Base-by-base conservation (phyloP, 2,888 invertebrate species). In the Osedax fenrisi region DNA sequence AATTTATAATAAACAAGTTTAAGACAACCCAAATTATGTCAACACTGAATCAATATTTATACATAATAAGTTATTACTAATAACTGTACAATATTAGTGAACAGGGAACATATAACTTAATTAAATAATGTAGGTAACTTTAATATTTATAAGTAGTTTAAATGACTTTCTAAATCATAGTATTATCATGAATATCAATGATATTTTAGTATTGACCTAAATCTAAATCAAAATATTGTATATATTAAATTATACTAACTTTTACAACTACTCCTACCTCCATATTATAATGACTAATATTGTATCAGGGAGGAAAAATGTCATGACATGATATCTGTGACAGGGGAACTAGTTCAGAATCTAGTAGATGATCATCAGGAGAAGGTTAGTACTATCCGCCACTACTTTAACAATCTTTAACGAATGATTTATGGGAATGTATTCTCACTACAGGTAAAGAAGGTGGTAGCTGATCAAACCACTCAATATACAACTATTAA, bases 401-500 rank as follows among this genome's bases (percentile, higher is more conserved):
- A n/a, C n/a, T n/a, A n/a, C n/a, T n/a, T n/a, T n/a, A n/a, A n/a
- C n/a, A n/a, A n/a, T n/a, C n/a, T 17, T 13, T 56, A 10, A 56
- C 13, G 17, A 56, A 10, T 56, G 17, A 13, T 56, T 56, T 13
- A 56, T 56, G 41, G 10, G 41, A 10, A 41, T 41, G 41, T 41
- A 10, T 62, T 41, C 61, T 69, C 75, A 25, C 25, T 17, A 75
- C 80, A 82, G 82, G 84, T 87, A 62, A 83, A 84, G 56, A 85
- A 85, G 41, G 87, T 95, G 73, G 94, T 98, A 26, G 89, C 89
- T 59, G 94, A 94, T 78, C 97, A 98, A 86, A 94, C 95, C 3
- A 87, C 89, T 17, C 93, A 96, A 80, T 98, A 97, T 96, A 91
- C 92, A 76, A 91, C 91, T 81, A 89, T 96, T 87, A 90, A 92